Conservation (phyloP, 2,888 invertebrate genomes). For the Phasia obesa region DNA sequence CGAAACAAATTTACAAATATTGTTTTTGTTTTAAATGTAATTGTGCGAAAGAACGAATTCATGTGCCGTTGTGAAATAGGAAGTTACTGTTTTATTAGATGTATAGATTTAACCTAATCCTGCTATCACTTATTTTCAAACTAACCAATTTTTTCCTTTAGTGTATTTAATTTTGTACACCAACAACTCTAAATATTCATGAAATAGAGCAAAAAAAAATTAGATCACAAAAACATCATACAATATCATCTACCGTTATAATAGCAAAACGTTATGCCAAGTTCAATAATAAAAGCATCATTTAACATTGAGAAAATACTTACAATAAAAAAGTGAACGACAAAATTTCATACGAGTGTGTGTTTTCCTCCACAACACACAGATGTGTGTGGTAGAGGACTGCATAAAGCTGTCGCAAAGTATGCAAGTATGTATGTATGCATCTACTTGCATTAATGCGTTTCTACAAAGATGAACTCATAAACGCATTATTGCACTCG, state of each 20-base stretch:
- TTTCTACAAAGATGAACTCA: conserved; percentile 62
- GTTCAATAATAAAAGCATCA: conserved; percentile 71
- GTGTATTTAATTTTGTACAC: conserved; percentile 19
- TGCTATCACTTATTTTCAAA: too few species aligned
- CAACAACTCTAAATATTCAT: background rate
- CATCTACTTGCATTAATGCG: conserved; percentile 51
- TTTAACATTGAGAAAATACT: conserved; percentile 64
- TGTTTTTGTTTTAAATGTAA: too few species aligned
- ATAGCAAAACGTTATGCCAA: conserved; percentile 64
- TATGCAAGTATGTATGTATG: background rate
- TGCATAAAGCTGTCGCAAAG: conserved; percentile 13
- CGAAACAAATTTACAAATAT: too few species aligned
- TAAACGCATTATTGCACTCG: conserved; percentile 70
- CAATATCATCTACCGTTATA: conserved; percentile 65
- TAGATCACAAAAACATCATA: conserved; percentile 60
- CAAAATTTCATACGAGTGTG: conserved; percentile 46
- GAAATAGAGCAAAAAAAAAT: conserved; percentile 6
- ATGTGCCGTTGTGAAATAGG: too few species aligned
- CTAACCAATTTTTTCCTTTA: background rate
- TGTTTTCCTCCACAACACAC: conserved; percentile 8
- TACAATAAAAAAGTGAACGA: conserved; percentile 13
- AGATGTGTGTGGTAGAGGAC: conserved; percentile 38
- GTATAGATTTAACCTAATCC: too few species aligned
- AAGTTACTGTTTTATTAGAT: too few species aligned
- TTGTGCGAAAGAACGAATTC: too few species aligned